Evolutionary conservation across 2,113 vertebrate genomes (phyloP).

Genomic region (Pseudorectes ferrugineus): DNA sequence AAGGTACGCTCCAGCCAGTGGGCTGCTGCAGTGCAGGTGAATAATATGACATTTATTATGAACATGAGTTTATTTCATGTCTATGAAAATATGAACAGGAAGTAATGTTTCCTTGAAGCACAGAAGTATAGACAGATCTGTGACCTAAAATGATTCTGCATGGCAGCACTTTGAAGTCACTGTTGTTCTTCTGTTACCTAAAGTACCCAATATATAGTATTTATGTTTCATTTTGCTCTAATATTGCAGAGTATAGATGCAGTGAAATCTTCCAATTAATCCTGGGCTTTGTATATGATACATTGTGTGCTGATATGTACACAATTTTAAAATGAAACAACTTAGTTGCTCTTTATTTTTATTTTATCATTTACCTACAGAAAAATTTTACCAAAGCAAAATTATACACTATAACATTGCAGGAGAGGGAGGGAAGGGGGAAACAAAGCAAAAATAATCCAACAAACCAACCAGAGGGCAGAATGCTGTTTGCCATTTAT

Average conservation of each 20-base stretch:
- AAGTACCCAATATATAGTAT: not conserved
- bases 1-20: not conserved
- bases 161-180: not conserved
- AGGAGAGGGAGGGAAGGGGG: not conserved
- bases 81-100: not conserved
- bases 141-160: not conserved
- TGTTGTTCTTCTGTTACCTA: not conserved
- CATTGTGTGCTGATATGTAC: not conserved
- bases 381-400: not conserved
- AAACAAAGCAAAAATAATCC: not conserved
- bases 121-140: not conserved
- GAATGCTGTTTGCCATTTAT: not conserved
- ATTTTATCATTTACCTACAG: conserved; percentile 58
- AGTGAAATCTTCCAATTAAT: not conserved
- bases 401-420: not conserved
- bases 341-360: conserved; percentile 63
- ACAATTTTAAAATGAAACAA: not conserved
- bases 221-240: not conserved
- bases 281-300: not conserved
- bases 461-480: not conserved
- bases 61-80: not conserved
- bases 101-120: not conserved
- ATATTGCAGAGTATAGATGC: not conserved
- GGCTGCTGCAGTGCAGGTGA: not conserved
- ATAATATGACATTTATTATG: not conserved